A percentile compares a stretch with the other conserved stretches of the same genome.
phyloP scores from a whole-genome alignment of 2,888 invertebrate species.

The Lomographa bimaculata region DNA sequence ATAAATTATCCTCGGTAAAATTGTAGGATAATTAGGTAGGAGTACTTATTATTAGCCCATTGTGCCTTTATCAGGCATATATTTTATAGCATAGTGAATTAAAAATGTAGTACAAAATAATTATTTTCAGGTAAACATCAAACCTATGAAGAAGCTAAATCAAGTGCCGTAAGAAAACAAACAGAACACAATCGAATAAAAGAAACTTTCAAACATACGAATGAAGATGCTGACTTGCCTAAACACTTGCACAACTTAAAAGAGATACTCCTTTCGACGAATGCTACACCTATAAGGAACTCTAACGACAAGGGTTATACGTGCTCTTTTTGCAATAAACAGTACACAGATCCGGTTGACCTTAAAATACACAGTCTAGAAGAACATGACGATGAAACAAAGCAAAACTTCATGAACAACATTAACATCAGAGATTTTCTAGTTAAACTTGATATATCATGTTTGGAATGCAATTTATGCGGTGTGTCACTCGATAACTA shows the following conservation, averaged over 20 bases:
- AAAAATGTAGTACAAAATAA: no score
- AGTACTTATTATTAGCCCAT: no score
- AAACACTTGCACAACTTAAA: slow-evolving; percentile 51
- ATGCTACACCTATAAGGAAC: slow-evolving; percentile 56
- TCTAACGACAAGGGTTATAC: slow-evolving; percentile 50
- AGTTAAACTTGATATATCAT: slow-evolving; percentile 58
- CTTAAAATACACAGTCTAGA: slow-evolving; percentile 52
- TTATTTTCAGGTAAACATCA: no score
- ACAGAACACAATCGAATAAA: no score
- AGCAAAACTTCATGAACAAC: slow-evolving; percentile 38
- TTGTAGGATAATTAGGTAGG: no score
- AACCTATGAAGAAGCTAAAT: no score
- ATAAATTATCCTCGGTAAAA: no score
- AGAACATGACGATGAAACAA: slow-evolving; percentile 38
- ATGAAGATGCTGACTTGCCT: no score
- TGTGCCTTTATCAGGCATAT: no score
- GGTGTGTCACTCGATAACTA: slow-evolving; percentile 16
- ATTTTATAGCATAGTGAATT: no score
- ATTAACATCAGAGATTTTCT: slow-evolving; percentile 37
- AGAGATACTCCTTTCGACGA: slow-evolving; percentile 47
- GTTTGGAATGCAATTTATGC: slow-evolving; percentile 37
- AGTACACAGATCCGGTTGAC: slow-evolving; percentile 40
- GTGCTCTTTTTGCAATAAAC: slow-evolving; percentile 50
- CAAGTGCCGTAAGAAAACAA: no score
- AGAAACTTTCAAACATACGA: no score